Percentiles rank a stretch among this genome's conserved stretches.
Conservation (phyloP, 1,140 invertebrate genomes). For the Zaprionus camerounensis region DNA sequence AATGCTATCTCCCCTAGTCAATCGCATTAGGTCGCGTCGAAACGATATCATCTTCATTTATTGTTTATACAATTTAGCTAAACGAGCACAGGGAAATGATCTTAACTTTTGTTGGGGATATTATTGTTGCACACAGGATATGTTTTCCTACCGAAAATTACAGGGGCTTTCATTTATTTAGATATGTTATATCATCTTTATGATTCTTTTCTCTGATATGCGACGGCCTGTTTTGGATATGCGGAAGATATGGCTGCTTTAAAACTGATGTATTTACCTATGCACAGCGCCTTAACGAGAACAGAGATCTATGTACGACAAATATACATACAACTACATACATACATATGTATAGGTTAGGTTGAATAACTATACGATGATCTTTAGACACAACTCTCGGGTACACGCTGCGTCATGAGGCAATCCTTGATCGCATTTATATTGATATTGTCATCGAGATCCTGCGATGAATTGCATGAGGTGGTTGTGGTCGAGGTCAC, state of each 20-base stretch:
- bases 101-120: background rate
- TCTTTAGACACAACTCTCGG: slow-evolving; percentile 80
- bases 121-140: slow-evolving; percentile 7
- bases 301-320: slow-evolving; percentile 19
- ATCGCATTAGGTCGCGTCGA: slow-evolving; percentile 1
- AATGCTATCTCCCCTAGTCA: slow-evolving; percentile 8
- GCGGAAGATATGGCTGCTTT: slow-evolving; percentile 9
- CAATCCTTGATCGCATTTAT: slow-evolving; percentile 84
- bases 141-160: background rate
- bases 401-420: slow-evolving; percentile 83
- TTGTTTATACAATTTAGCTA: background rate
- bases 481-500: slow-evolving; percentile 70
- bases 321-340: slow-evolving; percentile 33
- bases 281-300: slow-evolving; percentile 68
- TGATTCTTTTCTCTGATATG: slow-evolving; percentile 4
- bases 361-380: slow-evolving; percentile 32
- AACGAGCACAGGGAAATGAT: background rate
- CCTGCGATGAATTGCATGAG: slow-evolving; percentile 80
- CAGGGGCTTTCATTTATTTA: background rate
- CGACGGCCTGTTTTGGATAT: slow-evolving; percentile 43
- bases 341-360: slow-evolving; percentile 21
- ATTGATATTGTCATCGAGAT: slow-evolving; percentile 82
- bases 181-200: no score
- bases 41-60: background rate
- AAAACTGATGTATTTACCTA: slow-evolving; percentile 30